Percentiles rank a stretch among this genome's conserved stretches.
Evolutionary conservation across 2,113 vertebrate genomes (phyloP).

Genomic region (Phodopus roborovskii): DNA sequence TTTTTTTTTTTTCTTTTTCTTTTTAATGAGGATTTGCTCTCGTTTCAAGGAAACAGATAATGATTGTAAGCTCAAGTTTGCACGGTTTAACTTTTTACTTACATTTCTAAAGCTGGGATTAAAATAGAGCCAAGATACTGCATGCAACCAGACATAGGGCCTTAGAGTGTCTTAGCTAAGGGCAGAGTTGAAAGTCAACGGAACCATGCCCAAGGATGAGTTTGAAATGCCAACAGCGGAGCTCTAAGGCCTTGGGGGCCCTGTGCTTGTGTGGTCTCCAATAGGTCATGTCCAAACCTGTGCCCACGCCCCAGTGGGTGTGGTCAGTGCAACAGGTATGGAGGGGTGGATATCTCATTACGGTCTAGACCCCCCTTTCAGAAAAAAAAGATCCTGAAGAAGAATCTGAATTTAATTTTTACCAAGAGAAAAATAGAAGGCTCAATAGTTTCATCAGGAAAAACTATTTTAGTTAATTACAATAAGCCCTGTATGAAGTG

Average conservation of each 20-base stretch:
- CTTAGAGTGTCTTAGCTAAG: slow-evolving; percentile 13
- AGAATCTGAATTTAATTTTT: slow-evolving; percentile 40
- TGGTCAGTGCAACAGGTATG: no score
- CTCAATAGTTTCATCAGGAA: slow-evolving; percentile 76
- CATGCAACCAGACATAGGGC: not conserved
- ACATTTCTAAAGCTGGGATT: slow-evolving; percentile 62
- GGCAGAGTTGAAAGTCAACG: slow-evolving; percentile 20
- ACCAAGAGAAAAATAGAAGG: slow-evolving; percentile 49
- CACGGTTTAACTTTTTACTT: slow-evolving; percentile 72
- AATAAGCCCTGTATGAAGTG: slow-evolving; percentile 34
- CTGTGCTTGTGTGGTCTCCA: not conserved
- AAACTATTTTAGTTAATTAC: slow-evolving; percentile 41
- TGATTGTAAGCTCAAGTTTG: slow-evolving; percentile 70
- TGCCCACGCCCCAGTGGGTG: no score
- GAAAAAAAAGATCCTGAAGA: slow-evolving; percentile 62
- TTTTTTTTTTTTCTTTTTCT: no score
- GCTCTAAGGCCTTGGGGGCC: not conserved
- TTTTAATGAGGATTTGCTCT: slow-evolving; percentile 51
- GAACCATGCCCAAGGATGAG: slow-evolving; percentile 54
- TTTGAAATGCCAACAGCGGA: slow-evolving; percentile 65
- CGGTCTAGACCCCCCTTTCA: slow-evolving; percentile 60
- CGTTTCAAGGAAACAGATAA: slow-evolving; percentile 68
- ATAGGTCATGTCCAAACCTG: not conserved
- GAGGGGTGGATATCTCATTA: no score
- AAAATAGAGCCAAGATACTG: slow-evolving; percentile 64